Evolutionary conservation across 2,797 vertebrate species (phyloP).

Genomic region (Pipistrellus pipistrellus): DNA sequence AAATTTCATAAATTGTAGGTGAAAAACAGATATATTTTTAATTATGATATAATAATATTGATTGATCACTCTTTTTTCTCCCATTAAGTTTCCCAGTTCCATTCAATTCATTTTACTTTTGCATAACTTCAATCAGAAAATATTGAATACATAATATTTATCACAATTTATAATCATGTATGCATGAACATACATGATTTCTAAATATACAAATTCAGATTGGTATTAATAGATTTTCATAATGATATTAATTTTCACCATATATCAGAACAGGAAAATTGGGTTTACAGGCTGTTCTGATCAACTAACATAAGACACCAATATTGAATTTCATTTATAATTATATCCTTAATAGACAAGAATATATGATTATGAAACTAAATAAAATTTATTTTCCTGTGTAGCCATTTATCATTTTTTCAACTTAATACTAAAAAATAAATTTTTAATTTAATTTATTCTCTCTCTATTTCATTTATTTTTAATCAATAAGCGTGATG

Average conservation of each 20-base stretch:
- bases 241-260: background rate
- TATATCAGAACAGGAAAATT: background rate
- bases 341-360: background rate
- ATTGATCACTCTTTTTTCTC: background rate
- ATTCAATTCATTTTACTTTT: background rate
- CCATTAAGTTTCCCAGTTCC: background rate
- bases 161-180: background rate
- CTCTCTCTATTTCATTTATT: background rate
- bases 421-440: conserved; percentile 1
- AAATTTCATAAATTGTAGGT: background rate
- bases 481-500: background rate
- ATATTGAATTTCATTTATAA: background rate
- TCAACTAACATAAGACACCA: background rate
- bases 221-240: conserved; percentile 1
- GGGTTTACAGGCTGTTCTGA: background rate
- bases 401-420: background rate
- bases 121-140: background rate
- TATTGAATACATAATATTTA: background rate
- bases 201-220: background rate
- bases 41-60: background rate
- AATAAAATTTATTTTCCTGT: background rate
- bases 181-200: background rate
- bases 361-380: background rate
- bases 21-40: background rate
- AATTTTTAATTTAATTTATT: background rate